Evolutionary conservation across 2,113 vertebrate species (phyloP).

Genomic region (Chaenocephalus aceratus): DNA sequence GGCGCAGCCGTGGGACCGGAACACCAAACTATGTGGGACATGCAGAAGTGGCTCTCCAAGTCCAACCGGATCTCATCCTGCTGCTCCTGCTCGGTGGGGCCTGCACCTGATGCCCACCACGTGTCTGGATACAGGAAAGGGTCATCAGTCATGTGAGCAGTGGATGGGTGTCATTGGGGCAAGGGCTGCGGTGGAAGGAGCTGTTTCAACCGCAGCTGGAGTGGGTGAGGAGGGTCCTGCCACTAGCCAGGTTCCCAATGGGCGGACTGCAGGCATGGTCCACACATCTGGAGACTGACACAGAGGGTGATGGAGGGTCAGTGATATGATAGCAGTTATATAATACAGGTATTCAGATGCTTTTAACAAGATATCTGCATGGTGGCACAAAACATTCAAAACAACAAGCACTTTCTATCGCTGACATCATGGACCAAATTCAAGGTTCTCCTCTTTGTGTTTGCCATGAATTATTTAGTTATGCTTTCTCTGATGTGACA

Average conservation of each 20-base stretch:
- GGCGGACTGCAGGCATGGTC: conserved; percentile 89
- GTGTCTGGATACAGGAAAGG: conserved; percentile 86
- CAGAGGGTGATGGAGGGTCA: conserved; percentile 30
- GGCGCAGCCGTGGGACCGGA: conserved; percentile 89
- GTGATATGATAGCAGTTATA: neutral
- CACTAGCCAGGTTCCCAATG: conserved; percentile 88
- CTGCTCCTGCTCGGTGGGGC: neutral
- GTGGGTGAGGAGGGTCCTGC: conserved; percentile 85
- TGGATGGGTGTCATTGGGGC: conserved; percentile 82
- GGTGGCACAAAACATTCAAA: neutral
- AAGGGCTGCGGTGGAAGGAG: conserved; percentile 76
- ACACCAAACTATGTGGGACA: conserved; percentile 90
- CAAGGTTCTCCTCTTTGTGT: conserved; percentile 20
- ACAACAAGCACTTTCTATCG: conserved; percentile 4
- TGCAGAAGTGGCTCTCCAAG: conserved; percentile 87
- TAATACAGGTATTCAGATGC: neutral
- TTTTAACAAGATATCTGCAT: neutral
- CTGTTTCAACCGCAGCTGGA: conserved; percentile 84
- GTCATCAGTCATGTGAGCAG: conserved; percentile 87
- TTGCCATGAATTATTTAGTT: conserved; percentile 61
- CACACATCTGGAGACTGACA: conserved; percentile 83
- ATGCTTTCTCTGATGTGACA: conserved; percentile 35
- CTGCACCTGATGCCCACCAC: conserved; percentile 89
- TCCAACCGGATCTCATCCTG: conserved; percentile 89
- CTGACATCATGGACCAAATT: conserved; percentile 34